Base-by-base conservation (phyloP, 92 coral and sea anemone species). In the Pocillopora meandrina region DNA sequence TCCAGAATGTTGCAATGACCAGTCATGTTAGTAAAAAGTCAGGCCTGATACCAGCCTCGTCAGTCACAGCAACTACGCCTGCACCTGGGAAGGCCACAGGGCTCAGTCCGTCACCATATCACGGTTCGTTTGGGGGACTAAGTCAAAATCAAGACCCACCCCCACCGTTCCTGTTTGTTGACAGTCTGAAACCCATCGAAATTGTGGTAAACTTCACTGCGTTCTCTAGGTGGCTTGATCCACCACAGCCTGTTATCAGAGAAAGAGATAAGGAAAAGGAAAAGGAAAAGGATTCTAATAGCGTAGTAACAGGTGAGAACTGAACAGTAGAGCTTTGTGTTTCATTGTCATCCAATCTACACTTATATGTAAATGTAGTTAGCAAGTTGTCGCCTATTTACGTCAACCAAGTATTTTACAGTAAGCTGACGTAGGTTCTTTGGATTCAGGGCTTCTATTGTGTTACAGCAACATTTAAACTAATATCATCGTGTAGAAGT, bases 161-260 rank as follows among this genome's bases (percentile, higher is more conserved):
- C 65, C 98, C 99, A 55, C 99, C 98, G 55, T 96, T 77, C 87
- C 80, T 96, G 86, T 96, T 96, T 81, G 97, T 96, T n/a, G 99
- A 96, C 80, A 92, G 99, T 74, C 78, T 96, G 71, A 88, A 87
- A 56, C 90, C 95, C 4, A 91, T 96, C 19, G 99, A 96, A 90
- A 87, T 94, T 18, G 95, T 95, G 52, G 94, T 96, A 4, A 89
- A 90, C 85, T 93, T 94, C 72, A 92, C 99, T 12, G 92, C 95
- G 0, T 95, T 96, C 69, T 94, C 98, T 15, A 89, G 79, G 66
- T 96, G 99, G 99, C 56, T 96, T 80, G 99, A 96, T 36, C 98
- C 99, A 18, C 98, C 98, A 1, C 99, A 89, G 80, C 96, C 99
- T 0, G 90, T 96, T 15, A 57, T 95, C 34, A 87, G 93, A 65